A percentile compares a stretch with the other conserved stretches of the same genome.
Conservation (phyloP, 2,113 vertebrate species). For the Etheostoma spectabile region DNA sequence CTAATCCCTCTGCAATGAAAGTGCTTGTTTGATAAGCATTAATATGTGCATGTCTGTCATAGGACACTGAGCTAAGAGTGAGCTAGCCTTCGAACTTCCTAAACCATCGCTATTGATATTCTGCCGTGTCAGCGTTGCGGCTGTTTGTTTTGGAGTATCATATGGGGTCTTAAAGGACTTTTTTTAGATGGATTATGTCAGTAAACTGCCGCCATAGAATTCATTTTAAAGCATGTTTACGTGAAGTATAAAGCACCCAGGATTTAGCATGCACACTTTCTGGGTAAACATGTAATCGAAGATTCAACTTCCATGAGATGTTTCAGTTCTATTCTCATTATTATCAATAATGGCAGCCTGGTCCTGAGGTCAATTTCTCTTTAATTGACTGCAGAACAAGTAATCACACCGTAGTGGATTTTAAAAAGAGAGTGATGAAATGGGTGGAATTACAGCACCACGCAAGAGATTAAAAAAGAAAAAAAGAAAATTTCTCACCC, state of each 20-base stretch:
- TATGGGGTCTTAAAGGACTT: conserved; percentile 7
- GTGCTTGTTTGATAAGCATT: conserved; percentile 19
- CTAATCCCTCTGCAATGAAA: background rate
- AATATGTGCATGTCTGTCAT: conserved; percentile 22
- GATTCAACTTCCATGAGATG: background rate
- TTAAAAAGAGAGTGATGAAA: conserved; percentile 10
- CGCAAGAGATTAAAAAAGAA: too few species aligned
- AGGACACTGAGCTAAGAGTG: background rate
- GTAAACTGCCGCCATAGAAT: background rate
- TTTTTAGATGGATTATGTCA: conserved; percentile 17
- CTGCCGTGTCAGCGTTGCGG: conserved; percentile 1
- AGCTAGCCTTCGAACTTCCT: conserved; percentile 27
- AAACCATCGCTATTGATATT: conserved; percentile 42
- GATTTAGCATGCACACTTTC: background rate
- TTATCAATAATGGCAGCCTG: background rate
- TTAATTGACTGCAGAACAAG: background rate
- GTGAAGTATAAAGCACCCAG: background rate
- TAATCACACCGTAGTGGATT: background rate
- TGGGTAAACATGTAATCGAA: background rate
- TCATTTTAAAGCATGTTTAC: conserved; percentile 25
- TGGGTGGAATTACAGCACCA: background rate
- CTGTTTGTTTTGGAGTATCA: conserved; percentile 16
- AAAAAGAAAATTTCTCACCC: background rate
- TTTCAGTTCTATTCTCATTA: background rate
- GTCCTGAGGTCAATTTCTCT: background rate